Base-by-base conservation (phyloP, 2,797 vertebrate genomes). In the Myotis findleyi region DNA sequence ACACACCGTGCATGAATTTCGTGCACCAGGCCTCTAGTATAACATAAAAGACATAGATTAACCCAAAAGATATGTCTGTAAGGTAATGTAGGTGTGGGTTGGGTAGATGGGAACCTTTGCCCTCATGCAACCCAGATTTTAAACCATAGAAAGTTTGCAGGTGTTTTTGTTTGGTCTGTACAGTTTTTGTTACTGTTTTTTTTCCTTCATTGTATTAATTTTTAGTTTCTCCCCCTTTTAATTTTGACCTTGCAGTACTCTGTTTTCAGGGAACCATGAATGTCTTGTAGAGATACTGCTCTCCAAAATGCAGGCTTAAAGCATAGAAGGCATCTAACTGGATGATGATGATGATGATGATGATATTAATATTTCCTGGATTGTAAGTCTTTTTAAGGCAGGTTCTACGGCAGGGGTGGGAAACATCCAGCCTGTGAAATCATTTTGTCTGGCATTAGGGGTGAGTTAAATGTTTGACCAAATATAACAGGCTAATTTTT, bases 241-340 rank as follows among this genome's bases (percentile, higher is more conserved):
- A 53, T 64, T 21, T 76, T 66, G 7, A 53, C 18, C n/a, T 17
- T 17, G 5, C 2, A 55, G 3, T 68, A 69, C 27, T 82, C 41
- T 88, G 21, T 77, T 93, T 93, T 87, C 36, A 79, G 55, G 69
- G 49, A 81, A 77, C 47, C 10, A 27, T 51, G n/a, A 51, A 80
- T 23, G 11, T 66, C 8, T 72, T 21, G 27, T 69, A 59, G 16
- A 75, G 44, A 38, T 13, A 25, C 0, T 68, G 21, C 66, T 90
- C 18, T 69, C 27, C 80, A 91, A 91, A 73, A 71, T 72, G 4
- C 25, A 77, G 44, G 49, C 59, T 53, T 92, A 86, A 93, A 85
- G n/a, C 44, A 20, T n/a, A 76, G 17, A 73, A 69, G 33, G 13
- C 12, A 36, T 4, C 25, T 41, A 66, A 53, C 9, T 57, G 59